These are phyloP conservation scores for Trichogramma evanescens DNA, from an alignment of 2,888 invertebrate species.

Conservation along the genomic window DNA sequence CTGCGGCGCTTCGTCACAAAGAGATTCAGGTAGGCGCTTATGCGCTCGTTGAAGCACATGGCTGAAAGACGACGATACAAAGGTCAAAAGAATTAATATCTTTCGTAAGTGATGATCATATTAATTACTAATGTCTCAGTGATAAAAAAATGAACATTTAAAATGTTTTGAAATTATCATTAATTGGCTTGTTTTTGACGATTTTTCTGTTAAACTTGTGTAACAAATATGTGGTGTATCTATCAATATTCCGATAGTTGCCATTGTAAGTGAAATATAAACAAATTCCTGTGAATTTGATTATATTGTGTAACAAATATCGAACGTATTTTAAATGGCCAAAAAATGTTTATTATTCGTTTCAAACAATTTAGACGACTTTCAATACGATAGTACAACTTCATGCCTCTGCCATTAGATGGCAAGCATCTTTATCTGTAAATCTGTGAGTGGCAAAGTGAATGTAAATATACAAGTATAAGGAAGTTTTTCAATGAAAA, in stretches of 20 bases:
- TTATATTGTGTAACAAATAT: constrained; percentile 1
- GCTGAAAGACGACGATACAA: constrained; percentile 47
- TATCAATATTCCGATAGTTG: no score
- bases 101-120: neutral
- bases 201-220: neutral
- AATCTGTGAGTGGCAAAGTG: no score
- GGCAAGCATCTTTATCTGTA: no score
- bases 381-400: no score
- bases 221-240: constrained; percentile 4
- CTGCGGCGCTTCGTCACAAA: constrained; percentile 48
- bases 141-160: neutral
- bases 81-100: neutral
- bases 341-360: no score
- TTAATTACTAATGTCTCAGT: neutral
- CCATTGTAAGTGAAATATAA: no score
- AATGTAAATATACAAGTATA: no score
- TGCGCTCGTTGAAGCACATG: constrained; percentile 60
- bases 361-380: no score
- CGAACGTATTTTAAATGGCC: neutral
- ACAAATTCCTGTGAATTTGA: no score
- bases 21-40: constrained; percentile 52
- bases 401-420: no score
- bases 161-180: neutral
- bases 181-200: neutral
- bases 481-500: no score